Evolutionary conservation across 2,888 invertebrate species (phyloP), one percentile per base, ranked within the genome.

Genomic region (Falcaria lacertinaria): DNA sequence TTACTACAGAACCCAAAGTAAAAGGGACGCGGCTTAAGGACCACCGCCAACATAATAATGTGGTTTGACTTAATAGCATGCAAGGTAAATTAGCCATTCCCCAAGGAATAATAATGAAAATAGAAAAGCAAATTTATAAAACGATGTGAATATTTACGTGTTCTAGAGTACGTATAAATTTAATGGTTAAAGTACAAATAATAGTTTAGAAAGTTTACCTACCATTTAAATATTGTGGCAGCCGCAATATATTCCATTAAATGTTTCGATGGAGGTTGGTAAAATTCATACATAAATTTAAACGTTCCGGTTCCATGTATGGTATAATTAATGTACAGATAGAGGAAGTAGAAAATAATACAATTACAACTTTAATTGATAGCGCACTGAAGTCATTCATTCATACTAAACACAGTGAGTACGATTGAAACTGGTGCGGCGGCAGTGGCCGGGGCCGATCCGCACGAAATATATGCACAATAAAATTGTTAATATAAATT

Each of bases 321-420:
- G 75, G 80, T 80, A 52, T 65, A 80, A 82, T 85, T 83, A 83
- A 77, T 80, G 68, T 80, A 74, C 71, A 55, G n/a, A n/a, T n/a
- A n/a, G 71, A 73, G 79, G 79, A 80, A 82, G 77, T 77, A 72
- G 70, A 82, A 83, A 80, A 79, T 79, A 75, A 77, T 76, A 74
- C 74, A 79, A 82, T 80, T 81, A 74, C 64, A 79, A 80, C 70
- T 77, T 78, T 73, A 83, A 82, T 79, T 78, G 68, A 64, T 61
- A 68, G 62, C 74, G 64, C 80, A 86, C 86, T 76, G 62, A 64
- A 76, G 69, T 75, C 57, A 66, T 72, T 68, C 61, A 62, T 69
- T 64, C 57, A 65, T 69, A n/a, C n/a, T n/a, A n/a, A 60, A 54
- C 77, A 78, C 78, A 65, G 56, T 59, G 57, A 15, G 15, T 41